Evolutionary conservation across 2,888 invertebrate species (phyloP), one percentile per base, ranked within the genome.

Genomic region (Tromatobia lineatoria): DNA sequence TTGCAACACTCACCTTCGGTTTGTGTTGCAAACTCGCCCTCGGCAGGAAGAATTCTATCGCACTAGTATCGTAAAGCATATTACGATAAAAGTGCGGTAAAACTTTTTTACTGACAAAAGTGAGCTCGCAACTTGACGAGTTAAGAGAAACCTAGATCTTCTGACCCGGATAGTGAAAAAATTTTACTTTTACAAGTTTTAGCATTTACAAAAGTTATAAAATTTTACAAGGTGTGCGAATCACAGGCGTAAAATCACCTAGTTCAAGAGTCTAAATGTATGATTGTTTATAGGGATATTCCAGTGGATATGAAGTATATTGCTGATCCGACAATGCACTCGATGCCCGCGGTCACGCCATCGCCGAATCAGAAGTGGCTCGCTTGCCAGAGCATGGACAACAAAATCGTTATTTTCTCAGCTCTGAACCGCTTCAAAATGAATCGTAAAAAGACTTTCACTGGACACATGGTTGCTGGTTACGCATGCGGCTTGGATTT

Each of bases 301-400:
- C 98, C 98, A 0, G 99, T 99, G 1, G 99, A 99, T 94, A 99
- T 99, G 97, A 99, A 99, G 94, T 99, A 99, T 94, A 99, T 99
- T 87, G 99, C 99, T 0, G 99, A 99, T 94, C 99, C 99, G 0
- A 97, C 98, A 0, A 99, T 99, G 98, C 99, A 99, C 94, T 99
- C 99, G 6, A 98, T 99, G 96, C 99, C 99, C 0, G 97, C 99
- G 0, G 99, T 99, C 0, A 98, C 98, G 0, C 95, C 97, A 7
- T 97, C 99, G 0, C 99, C 99, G 0, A 99, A 99, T 95, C 98
- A 98, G 92, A 99, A 99, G 94, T 99, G 99, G 99, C 95, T 99
- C 85, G 99, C 99, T 0, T 99, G 99, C 92, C 99, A 99, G 94
- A 98, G 98, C 86, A 98, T 99, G 97, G 99, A 99, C 95, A 99